Conservation (phyloP, 1,140 invertebrate species). For the Leptinotarsa undecemlineata region DNA sequence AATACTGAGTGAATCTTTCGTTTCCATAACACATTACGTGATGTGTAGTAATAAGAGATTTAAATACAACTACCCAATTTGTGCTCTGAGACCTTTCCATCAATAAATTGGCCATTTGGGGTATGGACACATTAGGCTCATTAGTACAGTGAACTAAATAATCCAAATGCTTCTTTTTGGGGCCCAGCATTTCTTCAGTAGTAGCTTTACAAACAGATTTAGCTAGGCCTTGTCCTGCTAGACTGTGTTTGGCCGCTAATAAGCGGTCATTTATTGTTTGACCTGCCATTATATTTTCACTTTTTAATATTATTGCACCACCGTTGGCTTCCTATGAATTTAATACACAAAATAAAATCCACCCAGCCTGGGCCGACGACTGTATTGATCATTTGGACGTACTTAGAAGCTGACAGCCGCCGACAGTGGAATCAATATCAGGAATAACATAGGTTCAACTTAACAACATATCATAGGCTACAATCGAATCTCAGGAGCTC, state of each 20-base stretch:
- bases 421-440: too few species aligned
- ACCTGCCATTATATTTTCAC: constrained; percentile 71
- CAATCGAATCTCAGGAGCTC: too few species aligned
- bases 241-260: constrained; percentile 95
- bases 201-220: constrained; percentile 99
- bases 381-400: too few species aligned
- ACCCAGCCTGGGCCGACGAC: too few species aligned
- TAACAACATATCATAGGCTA: too few species aligned
- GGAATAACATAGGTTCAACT: too few species aligned
- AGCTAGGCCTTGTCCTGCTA: constrained; percentile 97
- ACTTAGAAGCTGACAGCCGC: too few species aligned
- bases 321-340: too few species aligned
- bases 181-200: constrained; percentile 98
- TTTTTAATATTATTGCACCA: not conserved
- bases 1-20: constrained; percentile 99
- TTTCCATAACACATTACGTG: constrained; percentile 99
- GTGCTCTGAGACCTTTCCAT: constrained; percentile 97
- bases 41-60: constrained; percentile 97
- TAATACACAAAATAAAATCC: too few species aligned
- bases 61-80: constrained; percentile 99
- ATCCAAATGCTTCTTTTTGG: constrained; percentile 99
- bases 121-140: constrained; percentile 99
- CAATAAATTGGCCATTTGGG: constrained; percentile 96
- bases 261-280: constrained; percentile 98
- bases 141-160: constrained; percentile 99